Evolutionary conservation across 2,797 vertebrate genomes (phyloP).

Genomic region (Notolepis coatsorum): DNA sequence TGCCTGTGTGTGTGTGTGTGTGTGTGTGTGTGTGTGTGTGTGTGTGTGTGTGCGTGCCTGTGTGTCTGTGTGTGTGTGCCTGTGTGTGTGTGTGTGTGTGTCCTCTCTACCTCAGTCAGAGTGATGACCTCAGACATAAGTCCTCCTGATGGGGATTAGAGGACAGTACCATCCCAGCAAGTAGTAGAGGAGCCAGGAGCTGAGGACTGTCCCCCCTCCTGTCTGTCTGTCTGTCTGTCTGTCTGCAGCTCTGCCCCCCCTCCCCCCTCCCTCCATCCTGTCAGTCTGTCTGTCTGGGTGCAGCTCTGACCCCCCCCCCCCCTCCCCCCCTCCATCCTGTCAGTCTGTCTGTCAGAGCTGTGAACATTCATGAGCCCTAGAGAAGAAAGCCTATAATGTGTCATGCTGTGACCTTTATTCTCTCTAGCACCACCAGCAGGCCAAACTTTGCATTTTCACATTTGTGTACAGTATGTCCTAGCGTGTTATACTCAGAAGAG

Average conservation of each 20-base stretch:
- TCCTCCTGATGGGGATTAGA: constrained; percentile 76
- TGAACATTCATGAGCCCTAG: too few species aligned
- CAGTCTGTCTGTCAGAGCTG: too few species aligned
- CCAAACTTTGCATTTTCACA: too few species aligned
- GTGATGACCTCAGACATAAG: constrained; percentile 70
- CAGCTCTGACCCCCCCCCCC: too few species aligned
- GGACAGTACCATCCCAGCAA: constrained; percentile 50
- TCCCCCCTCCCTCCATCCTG: background rate
- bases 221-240: constrained; percentile 23
- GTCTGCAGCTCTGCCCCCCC: too few species aligned
- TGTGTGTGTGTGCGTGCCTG: constrained; percentile 18
- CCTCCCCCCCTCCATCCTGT: too few species aligned
- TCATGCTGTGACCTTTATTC: too few species aligned
- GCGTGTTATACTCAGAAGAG: too few species aligned
- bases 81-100: constrained; percentile 5
- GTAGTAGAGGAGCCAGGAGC: constrained; percentile 21
- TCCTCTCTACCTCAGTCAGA: constrained; percentile 27
- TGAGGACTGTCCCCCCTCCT: constrained; percentile 33
- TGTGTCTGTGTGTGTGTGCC: constrained; percentile 1
- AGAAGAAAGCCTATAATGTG: too few species aligned
- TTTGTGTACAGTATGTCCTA: too few species aligned
- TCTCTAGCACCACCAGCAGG: too few species aligned
- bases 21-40: constrained; percentile 21
- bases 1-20: constrained; percentile 19
- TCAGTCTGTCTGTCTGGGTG: too few species aligned